Evolutionary conservation across 2,113 vertebrate genomes (phyloP).

Genomic region (Sceloporus tristichus): DNA sequence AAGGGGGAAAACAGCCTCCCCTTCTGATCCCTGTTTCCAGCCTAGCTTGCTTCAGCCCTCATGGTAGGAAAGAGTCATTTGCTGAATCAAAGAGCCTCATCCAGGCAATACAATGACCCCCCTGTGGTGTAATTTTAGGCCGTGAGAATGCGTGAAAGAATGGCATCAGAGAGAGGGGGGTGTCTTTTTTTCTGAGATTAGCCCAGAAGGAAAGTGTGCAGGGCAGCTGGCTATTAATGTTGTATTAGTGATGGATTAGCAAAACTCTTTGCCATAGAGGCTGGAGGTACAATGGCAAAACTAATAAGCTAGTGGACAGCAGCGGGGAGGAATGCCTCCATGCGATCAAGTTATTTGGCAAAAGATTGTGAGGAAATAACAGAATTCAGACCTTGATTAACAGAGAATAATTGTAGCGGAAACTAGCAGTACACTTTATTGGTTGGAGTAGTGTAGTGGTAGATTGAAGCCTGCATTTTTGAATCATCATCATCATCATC

Average conservation of each 20-base stretch:
- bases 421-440: neutral
- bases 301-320: neutral
- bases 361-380: too few species aligned
- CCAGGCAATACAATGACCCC: slow-evolving; percentile 68
- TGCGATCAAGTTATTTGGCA: neutral
- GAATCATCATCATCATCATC: too few species aligned
- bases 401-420: neutral
- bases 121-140: slow-evolving; percentile 27
- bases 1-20: neutral
- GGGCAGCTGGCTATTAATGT: slow-evolving; percentile 75
- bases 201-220: slow-evolving; percentile 57
- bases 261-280: neutral
- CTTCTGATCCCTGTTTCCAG: neutral
- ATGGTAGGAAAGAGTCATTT: slow-evolving; percentile 44
- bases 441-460: neutral
- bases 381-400: neutral
- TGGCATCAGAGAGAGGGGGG: slow-evolving; percentile 3
- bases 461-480: too few species aligned
- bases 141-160: slow-evolving; percentile 27
- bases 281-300: slow-evolving; percentile 10
- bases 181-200: slow-evolving; percentile 12
- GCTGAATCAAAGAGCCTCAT: slow-evolving; percentile 71
- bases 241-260: slow-evolving; percentile 52
- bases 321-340: neutral
- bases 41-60: neutral